phyloP scores from a whole-genome alignment of 2,888 invertebrate species.

The Panopea generosa region DNA sequence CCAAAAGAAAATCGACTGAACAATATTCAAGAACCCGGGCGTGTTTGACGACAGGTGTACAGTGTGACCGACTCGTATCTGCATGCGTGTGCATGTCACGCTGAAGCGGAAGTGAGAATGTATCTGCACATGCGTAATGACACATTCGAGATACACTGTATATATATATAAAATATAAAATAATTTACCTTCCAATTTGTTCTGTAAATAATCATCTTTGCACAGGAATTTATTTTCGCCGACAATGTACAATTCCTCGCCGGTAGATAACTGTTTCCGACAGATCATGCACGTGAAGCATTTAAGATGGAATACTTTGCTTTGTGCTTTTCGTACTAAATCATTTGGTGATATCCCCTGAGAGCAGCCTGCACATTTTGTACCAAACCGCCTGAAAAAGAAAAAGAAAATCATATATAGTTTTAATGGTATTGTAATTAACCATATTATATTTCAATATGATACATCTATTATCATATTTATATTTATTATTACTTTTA shows the following conservation, averaged over 20 bases:
- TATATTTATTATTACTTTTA: too few species aligned
- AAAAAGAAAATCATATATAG: not conserved
- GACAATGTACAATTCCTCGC: conserved; percentile 98
- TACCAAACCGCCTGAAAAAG: conserved; percentile 95
- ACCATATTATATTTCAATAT: not conserved
- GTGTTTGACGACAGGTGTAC: too few species aligned
- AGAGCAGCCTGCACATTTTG: conserved; percentile 98
- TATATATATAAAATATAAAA: too few species aligned
- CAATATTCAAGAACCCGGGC: too few species aligned
- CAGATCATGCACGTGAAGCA: conserved; percentile 99
- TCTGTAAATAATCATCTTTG: conserved; percentile 96
- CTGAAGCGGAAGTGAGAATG: too few species aligned
- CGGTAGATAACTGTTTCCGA: conserved; percentile 98
- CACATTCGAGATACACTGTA: too few species aligned
- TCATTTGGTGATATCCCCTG: conserved; percentile 98
- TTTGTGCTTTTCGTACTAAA: conserved; percentile 97
- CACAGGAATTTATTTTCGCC: conserved; percentile 99
- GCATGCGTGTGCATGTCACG: too few species aligned
- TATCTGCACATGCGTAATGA: too few species aligned
- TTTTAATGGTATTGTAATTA: not conserved
- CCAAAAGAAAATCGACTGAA: too few species aligned
- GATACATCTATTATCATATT: not conserved
- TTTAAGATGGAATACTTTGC: conserved; percentile 99
- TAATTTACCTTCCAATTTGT: conserved; percentile 80
- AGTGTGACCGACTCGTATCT: too few species aligned